Conservation (phyloP, 2,797 vertebrate genomes). For the Monodelphis domestica region DNA sequence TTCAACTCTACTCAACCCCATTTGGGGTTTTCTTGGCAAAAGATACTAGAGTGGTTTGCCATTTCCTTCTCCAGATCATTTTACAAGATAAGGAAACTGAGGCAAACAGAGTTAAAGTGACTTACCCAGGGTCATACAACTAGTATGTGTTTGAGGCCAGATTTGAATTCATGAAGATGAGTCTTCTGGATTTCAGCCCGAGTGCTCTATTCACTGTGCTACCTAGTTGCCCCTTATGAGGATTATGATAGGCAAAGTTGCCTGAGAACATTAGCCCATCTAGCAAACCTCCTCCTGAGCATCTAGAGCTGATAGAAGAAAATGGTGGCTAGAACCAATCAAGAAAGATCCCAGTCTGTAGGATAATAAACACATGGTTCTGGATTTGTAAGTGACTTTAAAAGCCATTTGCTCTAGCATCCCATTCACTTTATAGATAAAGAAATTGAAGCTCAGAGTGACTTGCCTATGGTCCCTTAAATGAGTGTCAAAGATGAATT, state of each 20-base stretch:
- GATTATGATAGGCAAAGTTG: background rate
- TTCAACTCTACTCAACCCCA: background rate
- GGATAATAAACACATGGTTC: background rate
- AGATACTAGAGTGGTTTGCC: background rate
- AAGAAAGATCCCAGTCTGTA: background rate
- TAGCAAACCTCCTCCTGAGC: background rate
- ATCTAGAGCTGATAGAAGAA: background rate
- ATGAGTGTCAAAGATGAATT: background rate
- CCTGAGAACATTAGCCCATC: background rate
- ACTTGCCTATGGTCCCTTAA: background rate
- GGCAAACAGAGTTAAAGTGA: background rate
- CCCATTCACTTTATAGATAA: background rate
- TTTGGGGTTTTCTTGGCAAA: background rate
- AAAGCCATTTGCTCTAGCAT: background rate
- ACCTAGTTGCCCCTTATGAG: background rate
- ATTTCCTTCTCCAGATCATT: background rate
- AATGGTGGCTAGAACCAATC: background rate
- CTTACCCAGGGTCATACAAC: background rate
- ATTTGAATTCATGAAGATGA: background rate
- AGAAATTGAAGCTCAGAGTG: background rate
- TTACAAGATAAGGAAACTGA: background rate
- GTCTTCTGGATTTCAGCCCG: background rate
- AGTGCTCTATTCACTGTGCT: background rate
- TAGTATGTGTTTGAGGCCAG: background rate
- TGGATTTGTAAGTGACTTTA: background rate